Conservation (phyloP, 2,888 invertebrate genomes). For the Acanthopleura granulata region DNA sequence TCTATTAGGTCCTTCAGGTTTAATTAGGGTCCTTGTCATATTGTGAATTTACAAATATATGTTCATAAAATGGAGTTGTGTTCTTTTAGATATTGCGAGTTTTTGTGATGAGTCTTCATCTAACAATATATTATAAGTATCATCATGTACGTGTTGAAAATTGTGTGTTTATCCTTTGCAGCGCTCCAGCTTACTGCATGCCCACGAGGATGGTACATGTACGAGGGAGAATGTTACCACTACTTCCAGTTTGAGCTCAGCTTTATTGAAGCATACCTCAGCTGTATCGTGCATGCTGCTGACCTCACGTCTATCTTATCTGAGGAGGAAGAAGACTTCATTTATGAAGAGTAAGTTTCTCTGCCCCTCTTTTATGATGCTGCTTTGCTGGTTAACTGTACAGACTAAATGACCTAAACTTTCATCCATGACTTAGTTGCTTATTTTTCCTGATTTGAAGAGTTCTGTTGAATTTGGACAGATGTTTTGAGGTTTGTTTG, state of each 20-base stretch:
- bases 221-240: constrained; percentile 6
- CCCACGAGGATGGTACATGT: constrained; percentile 11
- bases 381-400: too few relatives aligned
- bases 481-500: too few relatives aligned
- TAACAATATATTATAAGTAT: not conserved
- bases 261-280: constrained; percentile 9
- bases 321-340: constrained; percentile 11
- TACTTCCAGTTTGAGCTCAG: not conserved
- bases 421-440: too few relatives aligned
- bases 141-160: not conserved
- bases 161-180: not conserved
- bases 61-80: too few relatives aligned
- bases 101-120: not conserved
- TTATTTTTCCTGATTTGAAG: too few relatives aligned
- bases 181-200: constrained; percentile 4
- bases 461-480: too few relatives aligned
- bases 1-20: too few relatives aligned
- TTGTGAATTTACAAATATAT: too few relatives aligned
- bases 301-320: not conserved
- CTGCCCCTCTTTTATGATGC: too few relatives aligned
- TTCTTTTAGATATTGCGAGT: too few relatives aligned
- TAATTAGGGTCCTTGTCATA: too few relatives aligned
- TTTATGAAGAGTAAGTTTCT: not conserved
- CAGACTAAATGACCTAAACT: too few relatives aligned
- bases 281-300: not conserved